A percentile compares a stretch with the other conserved stretches of the same genome.
phyloP scores from a whole-genome alignment of 2,888 invertebrate genomes.

The Tachystola acroxantha region DNA sequence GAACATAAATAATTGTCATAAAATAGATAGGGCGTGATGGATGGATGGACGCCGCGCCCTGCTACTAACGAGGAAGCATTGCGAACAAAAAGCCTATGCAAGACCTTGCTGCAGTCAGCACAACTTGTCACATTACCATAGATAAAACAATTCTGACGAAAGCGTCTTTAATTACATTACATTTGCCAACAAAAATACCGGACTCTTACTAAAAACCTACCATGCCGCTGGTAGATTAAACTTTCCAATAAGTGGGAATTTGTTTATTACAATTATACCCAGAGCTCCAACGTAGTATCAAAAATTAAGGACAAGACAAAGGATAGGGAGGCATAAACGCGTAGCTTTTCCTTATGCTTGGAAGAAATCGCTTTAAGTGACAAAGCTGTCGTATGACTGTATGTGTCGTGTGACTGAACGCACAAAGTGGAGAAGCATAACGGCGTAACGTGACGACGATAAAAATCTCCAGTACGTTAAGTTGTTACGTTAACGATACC shows the following conservation, averaged over 20 bases:
- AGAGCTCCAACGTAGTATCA: too few species aligned
- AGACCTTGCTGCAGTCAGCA: conserved; percentile 18
- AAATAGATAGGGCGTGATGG: conserved; percentile 71
- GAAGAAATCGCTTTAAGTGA: too few species aligned
- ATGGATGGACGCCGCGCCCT: conserved; percentile 56
- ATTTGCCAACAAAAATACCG: neutral
- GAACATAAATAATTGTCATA: conserved; percentile 78
- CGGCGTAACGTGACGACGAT: conserved; percentile 41
- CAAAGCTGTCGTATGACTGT: too few species aligned
- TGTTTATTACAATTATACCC: too few species aligned
- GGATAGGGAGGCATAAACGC: too few species aligned
- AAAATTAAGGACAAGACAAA: too few species aligned
- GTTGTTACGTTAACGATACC: conserved; percentile 16
- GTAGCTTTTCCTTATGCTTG: too few species aligned
- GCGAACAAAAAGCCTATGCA: conserved; percentile 30
- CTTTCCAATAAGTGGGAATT: too few species aligned
- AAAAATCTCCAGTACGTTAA: conserved; percentile 36
- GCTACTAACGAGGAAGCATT: conserved; percentile 58
- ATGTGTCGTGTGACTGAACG: too few species aligned
- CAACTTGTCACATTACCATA: conserved; percentile 8
- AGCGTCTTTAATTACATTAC: neutral
- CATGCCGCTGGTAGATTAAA: too few species aligned
- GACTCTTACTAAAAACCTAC: too few species aligned
- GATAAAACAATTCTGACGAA: conserved; percentile 1
- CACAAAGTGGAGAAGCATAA: conserved; percentile 33